phyloP scores from a whole-genome alignment of 2,113 vertebrate genomes.

The Chunga burmeisteri region DNA sequence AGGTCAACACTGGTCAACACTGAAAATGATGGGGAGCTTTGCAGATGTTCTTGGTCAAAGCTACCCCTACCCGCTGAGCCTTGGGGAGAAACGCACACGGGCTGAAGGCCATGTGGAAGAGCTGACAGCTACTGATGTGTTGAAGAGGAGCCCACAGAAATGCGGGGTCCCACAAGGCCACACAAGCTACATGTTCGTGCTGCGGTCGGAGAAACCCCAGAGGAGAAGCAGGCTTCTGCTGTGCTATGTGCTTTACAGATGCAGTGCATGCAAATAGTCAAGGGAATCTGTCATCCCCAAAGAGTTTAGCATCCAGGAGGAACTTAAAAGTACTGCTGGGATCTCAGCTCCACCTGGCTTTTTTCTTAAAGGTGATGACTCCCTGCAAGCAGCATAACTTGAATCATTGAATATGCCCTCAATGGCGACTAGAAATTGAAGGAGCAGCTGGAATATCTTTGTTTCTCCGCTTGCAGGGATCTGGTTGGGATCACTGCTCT shows the following conservation, averaged over 20 bases:
- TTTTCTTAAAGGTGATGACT: not conserved
- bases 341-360: not conserved
- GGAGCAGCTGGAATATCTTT: not conserved
- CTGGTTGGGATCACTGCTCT: not conserved
- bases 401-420: not conserved
- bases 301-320: not conserved
- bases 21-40: not conserved
- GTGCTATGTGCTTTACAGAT: not conserved
- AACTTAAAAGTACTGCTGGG: not conserved
- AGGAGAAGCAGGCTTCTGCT: not conserved
- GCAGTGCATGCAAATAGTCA: not conserved
- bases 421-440: not conserved
- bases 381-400: rapidly evolving
- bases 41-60: not conserved
- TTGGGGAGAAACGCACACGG: not conserved
- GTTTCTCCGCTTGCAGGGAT: not conserved
- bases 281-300: not conserved
- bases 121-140: not conserved
- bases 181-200: not conserved
- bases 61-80: rapidly evolving
- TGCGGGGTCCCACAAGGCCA: not conserved
- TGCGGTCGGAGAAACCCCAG: not conserved
- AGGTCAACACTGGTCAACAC: rapidly evolving
- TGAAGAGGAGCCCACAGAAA: not conserved
- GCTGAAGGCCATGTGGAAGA: not conserved